phyloP scores from a whole-genome alignment of 2,888 invertebrate species.

The Lasius fuliginosus region DNA sequence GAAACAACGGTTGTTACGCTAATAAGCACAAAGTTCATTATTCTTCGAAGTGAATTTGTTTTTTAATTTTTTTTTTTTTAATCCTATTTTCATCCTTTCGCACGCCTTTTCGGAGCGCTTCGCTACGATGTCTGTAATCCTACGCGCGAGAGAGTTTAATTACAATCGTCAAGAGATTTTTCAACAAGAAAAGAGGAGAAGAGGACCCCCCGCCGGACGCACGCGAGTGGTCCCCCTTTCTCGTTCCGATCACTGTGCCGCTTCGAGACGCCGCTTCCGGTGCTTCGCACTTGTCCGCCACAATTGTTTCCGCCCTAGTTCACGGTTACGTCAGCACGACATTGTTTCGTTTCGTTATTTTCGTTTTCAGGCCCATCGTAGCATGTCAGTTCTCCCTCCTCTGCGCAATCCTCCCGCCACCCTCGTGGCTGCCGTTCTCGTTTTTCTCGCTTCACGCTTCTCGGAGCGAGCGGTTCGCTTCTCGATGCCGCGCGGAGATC shows the following conservation, averaged over 20 bases:
- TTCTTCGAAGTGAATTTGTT: background rate
- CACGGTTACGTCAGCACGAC: constrained; percentile 84
- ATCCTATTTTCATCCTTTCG: background rate
- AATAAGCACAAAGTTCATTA: background rate
- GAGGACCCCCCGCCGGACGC: constrained; percentile 59
- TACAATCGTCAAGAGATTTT: constrained; percentile 1
- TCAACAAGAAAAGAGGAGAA: constrained; percentile 45
- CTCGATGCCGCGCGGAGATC: constrained; percentile 52
- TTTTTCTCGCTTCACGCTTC: constrained; percentile 53
- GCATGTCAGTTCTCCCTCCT: constrained; percentile 81
- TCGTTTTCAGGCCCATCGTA: constrained; percentile 86
- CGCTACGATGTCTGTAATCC: background rate
- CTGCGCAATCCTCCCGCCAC: constrained; percentile 40
- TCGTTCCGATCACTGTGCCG: constrained; percentile 63
- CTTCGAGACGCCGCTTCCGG: constrained; percentile 81
- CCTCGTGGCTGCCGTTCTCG: constrained; percentile 35
- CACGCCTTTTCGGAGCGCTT: background rate
- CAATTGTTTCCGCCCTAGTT: constrained; percentile 86
- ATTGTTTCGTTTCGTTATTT: constrained; percentile 86
- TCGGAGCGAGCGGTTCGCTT: constrained; percentile 49
- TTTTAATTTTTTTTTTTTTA: background rate
- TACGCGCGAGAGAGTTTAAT: constrained; percentile 5
- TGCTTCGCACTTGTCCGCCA: constrained; percentile 85
- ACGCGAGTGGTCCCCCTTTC: constrained; percentile 66
- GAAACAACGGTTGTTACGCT: background rate